Evolutionary conservation across 2,888 invertebrate species (phyloP).

Genomic region (Gonocerus acuteangulatus): DNA sequence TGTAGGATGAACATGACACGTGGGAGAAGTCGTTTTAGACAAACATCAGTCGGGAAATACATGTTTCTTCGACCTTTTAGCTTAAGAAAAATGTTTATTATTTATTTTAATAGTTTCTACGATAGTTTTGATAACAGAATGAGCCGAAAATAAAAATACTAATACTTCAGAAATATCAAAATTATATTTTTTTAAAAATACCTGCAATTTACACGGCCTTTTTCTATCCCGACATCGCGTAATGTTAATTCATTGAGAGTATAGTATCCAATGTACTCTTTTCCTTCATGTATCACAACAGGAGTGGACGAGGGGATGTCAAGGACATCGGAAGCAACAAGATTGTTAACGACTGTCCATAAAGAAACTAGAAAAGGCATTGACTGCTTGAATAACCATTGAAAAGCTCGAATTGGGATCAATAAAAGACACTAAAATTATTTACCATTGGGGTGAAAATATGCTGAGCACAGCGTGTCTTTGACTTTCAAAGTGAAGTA

Average conservation of each 20-base stretch:
- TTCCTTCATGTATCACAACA: background rate
- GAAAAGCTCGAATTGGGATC: background rate
- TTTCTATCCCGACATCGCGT: background rate
- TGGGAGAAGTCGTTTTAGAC: no score
- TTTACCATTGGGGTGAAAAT: conserved; percentile 7
- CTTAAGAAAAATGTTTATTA: no score
- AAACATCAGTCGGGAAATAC: no score
- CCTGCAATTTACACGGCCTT: background rate
- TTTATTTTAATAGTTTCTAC: no score
- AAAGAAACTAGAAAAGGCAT: background rate
- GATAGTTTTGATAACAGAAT: no score
- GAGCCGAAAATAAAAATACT: no score
- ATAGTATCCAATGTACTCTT: conserved; percentile 2
- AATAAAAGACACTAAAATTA: no score
- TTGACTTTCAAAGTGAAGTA: background rate
- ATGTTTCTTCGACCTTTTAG: no score
- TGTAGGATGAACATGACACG: no score
- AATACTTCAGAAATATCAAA: no score
- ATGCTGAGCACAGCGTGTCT: background rate
- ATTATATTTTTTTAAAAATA: background rate
- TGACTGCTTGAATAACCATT: no score
- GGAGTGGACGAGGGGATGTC: background rate
- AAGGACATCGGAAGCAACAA: background rate
- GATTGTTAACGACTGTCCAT: background rate
- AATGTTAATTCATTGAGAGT: background rate